Base-by-base conservation (phyloP, 1,140 invertebrate genomes). In the Cydia strobilella region DNA sequence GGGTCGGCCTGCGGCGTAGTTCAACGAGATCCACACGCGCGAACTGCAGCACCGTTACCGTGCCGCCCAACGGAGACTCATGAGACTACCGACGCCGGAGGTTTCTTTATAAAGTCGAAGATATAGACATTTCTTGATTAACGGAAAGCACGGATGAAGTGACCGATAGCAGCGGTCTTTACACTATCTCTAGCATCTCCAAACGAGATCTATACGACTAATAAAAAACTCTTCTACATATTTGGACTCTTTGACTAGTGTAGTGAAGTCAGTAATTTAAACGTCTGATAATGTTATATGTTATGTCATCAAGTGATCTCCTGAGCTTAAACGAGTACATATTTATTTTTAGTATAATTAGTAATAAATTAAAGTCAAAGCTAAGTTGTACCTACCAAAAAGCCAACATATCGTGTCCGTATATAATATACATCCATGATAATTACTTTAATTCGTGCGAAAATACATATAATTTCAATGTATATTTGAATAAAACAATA, bases 41-140 rank as follows among this genome's bases (percentile, higher is more conserved):
- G 20, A 93, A 93, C 82, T 93, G 90, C 87, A 94, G 93, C 87
- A 93, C 93, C 0, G 90, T 93, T 5, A 93, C 93, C 0, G 85
- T 90, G 80, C 90, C 92, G 0, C 92, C 93, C 5, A 93, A 93
- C 65, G 90, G 86, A 18, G 92, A 93, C 20, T 93, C 92, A 86
- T 93, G 93, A 93, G 87, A 91, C 74, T 83, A 89, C 79, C 82
- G 85, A 72, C 89, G 89, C 73, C 86, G 88, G 15, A 85, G 88
- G 23, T 89, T 89, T 78, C 77, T 91, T 23, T 92, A 87, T 74
- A 89, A 90, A 75, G 80, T 86, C 51, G 88, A 91, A 77, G 87
- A 88, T 65, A 80, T 84, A n/a, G 91, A 93, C 74, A 88, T 89
- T 85, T 92, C 91, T 85, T 93, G 91, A 93, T 92, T 89, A 84